Evolutionary conservation across 2,113 vertebrate genomes (phyloP), one percentile per base, ranked within the genome.

Genomic region (Phalacrocorax brasilianus): DNA sequence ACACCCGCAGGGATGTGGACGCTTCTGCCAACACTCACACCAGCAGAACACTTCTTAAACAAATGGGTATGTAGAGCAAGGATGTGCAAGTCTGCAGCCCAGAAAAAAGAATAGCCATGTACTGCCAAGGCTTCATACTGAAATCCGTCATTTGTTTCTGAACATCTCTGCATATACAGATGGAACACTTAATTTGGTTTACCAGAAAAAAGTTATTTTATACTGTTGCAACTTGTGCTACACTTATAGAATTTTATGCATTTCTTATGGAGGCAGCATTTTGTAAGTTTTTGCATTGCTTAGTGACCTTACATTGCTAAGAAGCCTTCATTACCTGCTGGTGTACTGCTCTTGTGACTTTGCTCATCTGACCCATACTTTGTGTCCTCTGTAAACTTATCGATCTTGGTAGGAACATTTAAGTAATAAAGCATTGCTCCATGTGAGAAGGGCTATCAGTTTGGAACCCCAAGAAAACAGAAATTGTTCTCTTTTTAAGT

Each of bases 1-100:
- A 52, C 70, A 91, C 73, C 88, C 81, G 86, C 71, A 82, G 66
- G 76, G 95, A 27, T 0, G 0, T 3, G 20, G 0, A 1, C 0
- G 0, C 27, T 68, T 9, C 81, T 93, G 93, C 68, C 85, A 90
- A 32, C 0, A 0, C 52, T 70, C n/a, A 26, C 27, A 14, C 53
- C 28, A 40, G 38, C 26, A 40, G 32, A 52, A 9, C 42, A 23
- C 15, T 11, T 73, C 70, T 35, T 18, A 4, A 74, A 66, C 24
- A 77, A 74, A 59, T 3, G 19, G 27, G 3, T 28, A 7, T 0
- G 1, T 18, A n/a, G 28, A 47, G 86, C 2, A 2, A 53, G 17
- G 56, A 18, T 12, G 52, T 27, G 38, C 56, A 17, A 45, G 17
- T 10, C 18, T 71, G 52, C 47, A 73, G 63, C 12, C 38, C 40